Base-by-base conservation (phyloP, 2,797 vertebrate species). In the Characodon lateralis region DNA sequence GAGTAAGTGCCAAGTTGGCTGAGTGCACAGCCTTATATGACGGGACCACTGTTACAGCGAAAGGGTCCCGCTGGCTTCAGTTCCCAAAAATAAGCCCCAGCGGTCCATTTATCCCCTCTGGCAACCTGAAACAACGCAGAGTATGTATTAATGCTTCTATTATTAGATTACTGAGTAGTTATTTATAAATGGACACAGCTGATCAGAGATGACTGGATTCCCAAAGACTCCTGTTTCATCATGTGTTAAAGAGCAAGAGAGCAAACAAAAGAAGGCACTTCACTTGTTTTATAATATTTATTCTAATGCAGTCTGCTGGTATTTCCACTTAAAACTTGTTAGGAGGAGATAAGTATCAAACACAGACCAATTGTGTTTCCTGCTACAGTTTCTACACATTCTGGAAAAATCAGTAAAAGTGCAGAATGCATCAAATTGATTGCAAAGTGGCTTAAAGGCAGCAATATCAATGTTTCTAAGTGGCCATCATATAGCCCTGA, bases 131-230 rank as follows among this genome's bases (percentile, higher is more conserved):
- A 94, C 92, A 94, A 94, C 86, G 88, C 85, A 61, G 85, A 78
- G 83, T 88, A 92, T 90, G 87, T 85, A 88, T 91, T 89, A 88
- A 84, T 86, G 79, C 83, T 80, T 66, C 92, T 95, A 94, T 93
- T 92, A 89, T 94, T 94, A 94, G 90, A 53, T 63, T 41, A 46
- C 69, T 73, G 79, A 78, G 73, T 74, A 71, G 87, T 89, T 93
- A 91, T 95, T 93, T 94, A 83, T 93, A 92, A 80, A 89, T 78
- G 87, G 82, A 82, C 89, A 82, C 88, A 93, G 90, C 88, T 92
- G 90, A 95, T 92, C 89, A 88, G 87, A 89, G 87, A 76, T 82
- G 84, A 88, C 82, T 74, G 85, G 81, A 86, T 85, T 88, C 74
- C 75, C 80, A 80, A 81, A 56, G 71, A 51, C 88, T 92, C 84